Base-by-base conservation (phyloP, 2,797 vertebrate species). In the Trachurus trachurus region DNA sequence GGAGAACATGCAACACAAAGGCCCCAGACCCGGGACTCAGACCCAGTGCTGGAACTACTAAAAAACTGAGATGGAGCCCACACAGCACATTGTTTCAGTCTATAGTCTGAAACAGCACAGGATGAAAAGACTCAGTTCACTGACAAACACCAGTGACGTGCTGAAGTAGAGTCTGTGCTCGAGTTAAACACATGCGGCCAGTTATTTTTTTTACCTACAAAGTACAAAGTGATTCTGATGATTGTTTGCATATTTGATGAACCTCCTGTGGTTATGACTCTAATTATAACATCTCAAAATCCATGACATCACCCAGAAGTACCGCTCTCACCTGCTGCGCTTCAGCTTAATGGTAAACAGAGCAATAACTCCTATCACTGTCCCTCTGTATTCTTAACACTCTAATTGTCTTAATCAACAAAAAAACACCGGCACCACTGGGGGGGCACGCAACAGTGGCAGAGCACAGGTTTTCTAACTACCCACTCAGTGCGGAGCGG, bases 391-490 rank as follows among this genome's bases (percentile, higher is more conserved):
- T 67, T 74, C 44, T 12, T 58, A 87, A 87, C 73, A 77, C 17
- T 62, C 42, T 71, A 78, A 86, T 79, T 73, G 61, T 71, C 80
- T 80, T 80, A 66, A 87, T 85, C 60, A 86, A 82, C 74, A 75
- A 70, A 87, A 71, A 81, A 67, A 72, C 39, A 47, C 49, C 42
- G 40, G 58, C 50, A 52, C 63, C 62, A 54, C 52, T 62, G 66
- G 26, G 26, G 37, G 66, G 39, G 61, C 45, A 70, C 64, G 37
- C 59, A 58, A 42, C 66, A 54, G 57, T 16, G 70, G 59, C 53
- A 45, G 40, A 58, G 45, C 71, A 64, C 63, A 12, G 40, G 47
- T 77, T 77, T 68, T 76, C 74, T 80, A 88, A 83, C 67, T 31
- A 84, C 66, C 68, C 61, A 53, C 64, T 74, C 59, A 56, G 6